Evolutionary conservation across 2,797 vertebrate species (phyloP).

Genomic region (Xerus rutilus): DNA sequence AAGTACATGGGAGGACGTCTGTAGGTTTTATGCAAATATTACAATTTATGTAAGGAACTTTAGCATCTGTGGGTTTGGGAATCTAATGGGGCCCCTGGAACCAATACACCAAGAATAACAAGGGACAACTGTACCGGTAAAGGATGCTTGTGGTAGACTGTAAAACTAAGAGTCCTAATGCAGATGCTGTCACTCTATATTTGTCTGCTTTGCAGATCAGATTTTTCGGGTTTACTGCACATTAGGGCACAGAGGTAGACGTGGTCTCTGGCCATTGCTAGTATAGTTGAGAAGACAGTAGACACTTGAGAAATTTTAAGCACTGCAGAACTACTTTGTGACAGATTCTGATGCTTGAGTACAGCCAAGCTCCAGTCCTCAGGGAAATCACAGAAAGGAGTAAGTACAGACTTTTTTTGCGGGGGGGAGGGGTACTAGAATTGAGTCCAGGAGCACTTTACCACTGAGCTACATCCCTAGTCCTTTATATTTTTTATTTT

Average conservation of each 20-base stretch:
- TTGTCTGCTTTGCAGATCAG: not conserved
- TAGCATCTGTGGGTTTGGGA: not conserved
- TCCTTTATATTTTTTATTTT: no score
- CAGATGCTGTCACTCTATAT: not conserved
- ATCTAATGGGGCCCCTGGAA: not conserved
- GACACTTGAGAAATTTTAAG: not conserved
- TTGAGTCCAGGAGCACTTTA: no score
- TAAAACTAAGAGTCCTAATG: slow-evolving; percentile 31
- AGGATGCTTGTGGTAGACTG: not conserved
- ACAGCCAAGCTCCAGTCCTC: not conserved
- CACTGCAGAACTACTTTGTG: not conserved
- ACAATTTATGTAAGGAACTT: not conserved
- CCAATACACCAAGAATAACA: not conserved
- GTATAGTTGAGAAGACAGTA: not conserved
- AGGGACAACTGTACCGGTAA: not conserved
- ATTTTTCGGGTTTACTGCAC: not conserved
- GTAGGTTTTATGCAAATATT: not conserved
- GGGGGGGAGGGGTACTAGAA: no score
- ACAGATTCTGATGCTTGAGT: not conserved
- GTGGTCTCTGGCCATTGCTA: no score
- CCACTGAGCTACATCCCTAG: no score
- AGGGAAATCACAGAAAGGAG: not conserved
- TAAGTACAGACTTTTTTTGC: not conserved
- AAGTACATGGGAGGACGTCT: not conserved
- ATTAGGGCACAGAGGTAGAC: not conserved